Conservation (phyloP, 2,888 invertebrate genomes). For the Nasonovia ribisnigri region DNA sequence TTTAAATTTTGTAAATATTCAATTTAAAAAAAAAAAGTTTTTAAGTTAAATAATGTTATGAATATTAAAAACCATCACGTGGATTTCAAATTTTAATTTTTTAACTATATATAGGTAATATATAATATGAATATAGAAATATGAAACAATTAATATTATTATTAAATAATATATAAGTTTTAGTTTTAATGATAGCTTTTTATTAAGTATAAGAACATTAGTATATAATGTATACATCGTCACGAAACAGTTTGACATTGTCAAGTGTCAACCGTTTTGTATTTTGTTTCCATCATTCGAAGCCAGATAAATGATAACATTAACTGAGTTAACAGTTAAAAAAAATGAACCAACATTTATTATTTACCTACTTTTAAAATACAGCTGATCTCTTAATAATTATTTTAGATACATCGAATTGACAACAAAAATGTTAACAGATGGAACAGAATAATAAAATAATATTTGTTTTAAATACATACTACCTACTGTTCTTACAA, state of each 20-base stretch:
- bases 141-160: too few relatives aligned
- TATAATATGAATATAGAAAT: too few relatives aligned
- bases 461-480: background rate
- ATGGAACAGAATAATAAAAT: background rate
- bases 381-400: background rate
- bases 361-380: too few relatives aligned
- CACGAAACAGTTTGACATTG: background rate
- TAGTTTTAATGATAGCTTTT: background rate
- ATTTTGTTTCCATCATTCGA: background rate
- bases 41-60: background rate
- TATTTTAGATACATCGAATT: background rate
- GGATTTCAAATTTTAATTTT: background rate
- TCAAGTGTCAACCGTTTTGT: background rate
- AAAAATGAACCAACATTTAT: background rate
- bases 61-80: background rate
- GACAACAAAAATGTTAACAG: background rate
- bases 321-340: background rate
- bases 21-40: background rate
- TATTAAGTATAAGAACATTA: background rate
- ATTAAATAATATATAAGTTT: background rate
- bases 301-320: background rate
- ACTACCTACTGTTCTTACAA: background rate
- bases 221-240: background rate
- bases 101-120: background rate
- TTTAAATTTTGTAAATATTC: background rate